phyloP scores from a whole-genome alignment of 2,113 vertebrate genomes.

The Synchiropus splendidus region DNA sequence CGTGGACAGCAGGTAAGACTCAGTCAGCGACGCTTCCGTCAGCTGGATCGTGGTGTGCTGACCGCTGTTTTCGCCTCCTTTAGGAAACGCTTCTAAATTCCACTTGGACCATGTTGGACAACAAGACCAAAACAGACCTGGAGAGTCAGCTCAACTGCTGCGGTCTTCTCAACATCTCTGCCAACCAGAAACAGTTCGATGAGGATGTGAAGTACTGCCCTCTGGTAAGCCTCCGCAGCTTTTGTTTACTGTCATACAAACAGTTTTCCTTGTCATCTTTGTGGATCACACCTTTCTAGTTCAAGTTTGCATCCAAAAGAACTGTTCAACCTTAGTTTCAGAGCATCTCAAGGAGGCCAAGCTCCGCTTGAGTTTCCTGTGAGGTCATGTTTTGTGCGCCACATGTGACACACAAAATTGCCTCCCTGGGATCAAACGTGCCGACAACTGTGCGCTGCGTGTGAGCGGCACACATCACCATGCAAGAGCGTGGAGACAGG shows the following conservation, averaged over 20 bases:
- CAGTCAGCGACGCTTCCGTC: background rate
- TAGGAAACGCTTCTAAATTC: conserved; percentile 74
- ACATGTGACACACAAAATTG: no score
- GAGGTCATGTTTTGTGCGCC: no score
- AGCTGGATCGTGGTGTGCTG: background rate
- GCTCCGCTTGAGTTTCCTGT: no score
- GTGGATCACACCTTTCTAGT: no score
- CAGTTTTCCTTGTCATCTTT: no score
- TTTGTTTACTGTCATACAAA: background rate
- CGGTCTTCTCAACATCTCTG: conserved; percentile 72
- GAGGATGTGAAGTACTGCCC: conserved; percentile 53
- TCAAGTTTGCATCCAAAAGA: no score
- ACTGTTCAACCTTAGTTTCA: no score
- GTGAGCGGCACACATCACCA: no score
- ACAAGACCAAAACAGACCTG: conserved; percentile 64
- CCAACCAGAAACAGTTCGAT: conserved; percentile 9
- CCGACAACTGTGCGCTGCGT: no score
- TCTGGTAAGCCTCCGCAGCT: conserved; percentile 58
- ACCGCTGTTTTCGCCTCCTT: background rate
- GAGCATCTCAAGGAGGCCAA: no score
- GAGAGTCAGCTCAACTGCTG: conserved; percentile 80
- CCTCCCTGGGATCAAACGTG: no score
- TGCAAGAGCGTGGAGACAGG: no score
- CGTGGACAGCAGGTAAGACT: conserved; percentile 71
- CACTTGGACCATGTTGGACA: conserved; percentile 68